Base-by-base conservation (phyloP, 2,888 invertebrate species). In the Cecidostiba fungosa region DNA sequence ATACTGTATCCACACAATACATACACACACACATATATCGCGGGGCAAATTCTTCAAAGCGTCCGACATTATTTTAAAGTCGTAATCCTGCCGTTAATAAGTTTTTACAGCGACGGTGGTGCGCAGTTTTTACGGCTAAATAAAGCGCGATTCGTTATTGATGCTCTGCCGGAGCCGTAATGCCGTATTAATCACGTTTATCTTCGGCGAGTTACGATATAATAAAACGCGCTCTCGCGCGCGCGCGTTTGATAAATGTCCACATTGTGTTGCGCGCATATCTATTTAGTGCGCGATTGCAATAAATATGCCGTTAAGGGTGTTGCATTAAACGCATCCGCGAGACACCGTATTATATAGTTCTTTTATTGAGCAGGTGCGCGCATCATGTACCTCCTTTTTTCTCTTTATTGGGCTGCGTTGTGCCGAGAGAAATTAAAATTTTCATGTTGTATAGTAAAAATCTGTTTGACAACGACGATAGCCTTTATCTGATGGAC, bases 141-240 rank as follows among this genome's bases (percentile, higher is more conserved):
- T 66, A 66, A 66, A 66, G 29, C 29, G 66, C 29, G 66, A 66
- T 66, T 66, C 6, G 66, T 26, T 66, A 66, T 66, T 66, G 66
- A 66, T 29, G 29, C 66, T 26, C 16, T 8, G 66, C 14, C 4
- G 14, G 23, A 12, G 6, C 12, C 29, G 66, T 29, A 66, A 66
- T 0, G 29, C 29, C n/a, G 29, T 66, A 66, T 66, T 66, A 66
- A 66, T 66, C 66, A 66, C 29, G 66, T 66, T 66, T 66, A 66
- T 66, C 66, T 66, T 66, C 29, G 66, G 66, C 66, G 66, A 66
- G 66, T 66, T 66, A 66, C 29, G 66, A 29, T 66, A 66, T 66
- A 66, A 66, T 66, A 66, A 66, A 66, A 66, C 29, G 66, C 66
- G 66, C 29, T 8, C 43, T 12, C 43, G 54, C 16, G 54, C 43